phyloP scores from a whole-genome alignment of 2,797 vertebrate species.

The Clarias laeviceps region DNA sequence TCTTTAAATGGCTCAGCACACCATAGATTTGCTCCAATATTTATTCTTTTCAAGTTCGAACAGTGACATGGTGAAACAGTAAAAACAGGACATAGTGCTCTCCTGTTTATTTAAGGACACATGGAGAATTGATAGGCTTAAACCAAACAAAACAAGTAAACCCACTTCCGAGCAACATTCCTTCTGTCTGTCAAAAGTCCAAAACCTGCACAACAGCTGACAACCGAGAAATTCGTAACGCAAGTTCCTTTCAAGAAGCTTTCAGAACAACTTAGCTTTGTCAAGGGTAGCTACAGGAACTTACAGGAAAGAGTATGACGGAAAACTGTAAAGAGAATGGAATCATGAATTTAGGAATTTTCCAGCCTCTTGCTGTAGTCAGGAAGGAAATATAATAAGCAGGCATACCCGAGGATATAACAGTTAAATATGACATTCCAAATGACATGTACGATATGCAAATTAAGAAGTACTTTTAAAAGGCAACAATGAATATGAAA shows the following conservation, averaged over 20 bases:
- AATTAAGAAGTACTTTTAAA: background rate
- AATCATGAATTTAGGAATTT: background rate
- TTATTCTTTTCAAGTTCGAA: slow-evolving; percentile 73
- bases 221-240: slow-evolving; percentile 34
- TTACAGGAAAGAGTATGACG: background rate
- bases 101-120: slow-evolving; percentile 72
- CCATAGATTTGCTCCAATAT: slow-evolving; percentile 58
- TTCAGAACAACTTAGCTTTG: slow-evolving; percentile 40
- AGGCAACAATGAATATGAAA: background rate
- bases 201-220: slow-evolving; percentile 10
- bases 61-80: slow-evolving; percentile 73
- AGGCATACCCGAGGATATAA: background rate
- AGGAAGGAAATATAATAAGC: background rate
- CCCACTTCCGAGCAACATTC: slow-evolving; percentile 43
- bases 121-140: slow-evolving; percentile 66
- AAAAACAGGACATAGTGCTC: slow-evolving; percentile 72
- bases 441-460: background rate
- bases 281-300: background rate
- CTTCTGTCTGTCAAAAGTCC: slow-evolving; percentile 34
- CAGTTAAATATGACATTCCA: background rate
- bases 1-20: slow-evolving; percentile 63
- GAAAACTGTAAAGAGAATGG: background rate
- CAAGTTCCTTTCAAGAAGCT: slow-evolving; percentile 31
- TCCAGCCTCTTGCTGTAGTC: too few relatives aligned
- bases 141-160: slow-evolving; percentile 62